phyloP scores from a whole-genome alignment of 2,797 vertebrate genomes.

The Dryobates pubescens region DNA sequence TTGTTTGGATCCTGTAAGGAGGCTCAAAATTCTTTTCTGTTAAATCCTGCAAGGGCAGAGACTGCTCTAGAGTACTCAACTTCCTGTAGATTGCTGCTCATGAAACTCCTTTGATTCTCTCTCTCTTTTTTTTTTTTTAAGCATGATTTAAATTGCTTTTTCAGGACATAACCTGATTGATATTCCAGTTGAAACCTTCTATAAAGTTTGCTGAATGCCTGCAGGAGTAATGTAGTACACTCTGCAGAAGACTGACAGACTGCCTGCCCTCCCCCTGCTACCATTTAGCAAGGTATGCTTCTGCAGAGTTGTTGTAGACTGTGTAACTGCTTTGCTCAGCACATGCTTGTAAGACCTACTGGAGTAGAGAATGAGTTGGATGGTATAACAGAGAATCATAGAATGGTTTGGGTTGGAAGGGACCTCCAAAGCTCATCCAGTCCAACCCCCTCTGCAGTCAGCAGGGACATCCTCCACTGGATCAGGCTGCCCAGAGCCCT shows the following conservation, averaged over 20 bases:
- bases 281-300: neutral
- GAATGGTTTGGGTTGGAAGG: too few species aligned
- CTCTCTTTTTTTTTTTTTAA: neutral
- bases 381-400: neutral
- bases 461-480: too few species aligned
- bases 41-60: neutral
- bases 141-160: neutral
- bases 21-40: neutral
- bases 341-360: fast-evolving
- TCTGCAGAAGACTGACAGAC: neutral
- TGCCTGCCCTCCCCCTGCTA: neutral
- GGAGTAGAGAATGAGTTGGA: neutral
- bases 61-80: neutral
- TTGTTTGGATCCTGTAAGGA: neutral
- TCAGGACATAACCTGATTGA: neutral
- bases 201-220: neutral
- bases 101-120: neutral
- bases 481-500: too few species aligned
- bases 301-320: fast-evolving
- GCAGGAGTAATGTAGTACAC: neutral
- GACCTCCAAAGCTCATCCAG: too few species aligned
- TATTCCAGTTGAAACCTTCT: neutral
- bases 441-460: too few species aligned
- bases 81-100: neutral
- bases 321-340: neutral